Evolutionary conservation across 2,888 invertebrate genomes (phyloP).

Genomic region (Allygus modestus): DNA sequence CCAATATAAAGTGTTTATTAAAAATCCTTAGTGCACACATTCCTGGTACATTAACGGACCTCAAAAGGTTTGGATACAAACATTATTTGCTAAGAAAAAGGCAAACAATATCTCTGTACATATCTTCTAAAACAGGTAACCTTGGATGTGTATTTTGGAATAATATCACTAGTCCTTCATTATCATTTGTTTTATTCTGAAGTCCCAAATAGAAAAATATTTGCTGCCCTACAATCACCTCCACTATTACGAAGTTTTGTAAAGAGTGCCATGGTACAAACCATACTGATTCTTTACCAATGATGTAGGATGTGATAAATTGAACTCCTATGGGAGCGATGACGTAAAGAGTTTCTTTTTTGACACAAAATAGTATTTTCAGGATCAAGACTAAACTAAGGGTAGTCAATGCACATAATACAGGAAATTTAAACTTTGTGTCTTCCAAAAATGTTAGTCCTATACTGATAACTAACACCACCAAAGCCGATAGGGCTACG

Average conservation of each 20-base stretch:
- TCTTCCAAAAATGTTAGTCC: neutral
- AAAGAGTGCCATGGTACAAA: constrained; percentile 42
- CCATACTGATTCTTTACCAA: constrained; percentile 12
- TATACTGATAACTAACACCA: neutral
- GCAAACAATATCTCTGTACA: constrained; percentile 37
- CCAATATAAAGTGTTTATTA: too few relatives aligned
- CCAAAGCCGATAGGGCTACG: neutral
- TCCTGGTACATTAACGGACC: too few relatives aligned
- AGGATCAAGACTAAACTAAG: neutral
- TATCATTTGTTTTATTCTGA: constrained; percentile 6
- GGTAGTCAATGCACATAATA: neutral
- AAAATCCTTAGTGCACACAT: too few relatives aligned
- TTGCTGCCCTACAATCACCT: constrained; percentile 29
- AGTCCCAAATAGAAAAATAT: constrained; percentile 38
- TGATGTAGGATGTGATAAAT: constrained; percentile 1
- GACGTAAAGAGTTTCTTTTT: constrained; percentile 35
- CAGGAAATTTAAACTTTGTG: neutral
- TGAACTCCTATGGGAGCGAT: constrained; percentile 35
- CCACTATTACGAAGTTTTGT: constrained; percentile 31
- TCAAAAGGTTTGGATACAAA: too few relatives aligned
- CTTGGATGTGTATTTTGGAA: constrained; percentile 34
- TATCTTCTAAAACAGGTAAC: constrained; percentile 22
- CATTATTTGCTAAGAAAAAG: neutral
- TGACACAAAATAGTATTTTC: neutral
- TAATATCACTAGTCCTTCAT: constrained; percentile 17